Evolutionary conservation across 2,113 vertebrate species (phyloP).

Genomic region (Jacana jacana): DNA sequence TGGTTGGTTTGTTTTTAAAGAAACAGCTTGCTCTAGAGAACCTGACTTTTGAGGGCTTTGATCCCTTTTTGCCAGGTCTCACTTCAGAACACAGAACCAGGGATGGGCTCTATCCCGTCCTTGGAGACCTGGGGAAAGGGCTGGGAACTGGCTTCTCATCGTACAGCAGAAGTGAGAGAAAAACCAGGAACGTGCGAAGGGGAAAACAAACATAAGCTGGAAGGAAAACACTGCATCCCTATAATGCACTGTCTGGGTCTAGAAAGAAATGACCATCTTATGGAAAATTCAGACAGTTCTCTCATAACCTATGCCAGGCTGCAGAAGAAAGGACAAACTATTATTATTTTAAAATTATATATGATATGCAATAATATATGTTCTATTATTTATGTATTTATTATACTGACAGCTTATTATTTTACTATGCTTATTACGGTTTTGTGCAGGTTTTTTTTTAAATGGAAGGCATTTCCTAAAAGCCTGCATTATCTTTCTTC

Average conservation of each 20-base stretch:
- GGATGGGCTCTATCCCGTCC: neutral
- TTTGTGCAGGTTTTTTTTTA: neutral
- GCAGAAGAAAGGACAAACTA: neutral
- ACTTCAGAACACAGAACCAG: neutral
- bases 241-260: neutral
- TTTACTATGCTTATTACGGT: neutral
- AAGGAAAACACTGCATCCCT: neutral
- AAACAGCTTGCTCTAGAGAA: neutral
- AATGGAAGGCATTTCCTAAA: neutral
- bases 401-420: neutral
- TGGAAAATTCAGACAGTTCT: neutral
- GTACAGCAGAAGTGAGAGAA: neutral
- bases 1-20: neutral
- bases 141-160: neutral
- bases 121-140: neutral
- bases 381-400: neutral
- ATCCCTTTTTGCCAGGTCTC: neutral
- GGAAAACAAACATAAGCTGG: neutral
- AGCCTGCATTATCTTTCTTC: neutral
- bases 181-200: neutral
- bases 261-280: neutral
- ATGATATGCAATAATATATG: neutral
- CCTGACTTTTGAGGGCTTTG: neutral
- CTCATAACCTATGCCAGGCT: neutral
- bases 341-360: neutral